Base-by-base conservation (phyloP, 1,140 invertebrate genomes). In the Heliconius hermathena region DNA sequence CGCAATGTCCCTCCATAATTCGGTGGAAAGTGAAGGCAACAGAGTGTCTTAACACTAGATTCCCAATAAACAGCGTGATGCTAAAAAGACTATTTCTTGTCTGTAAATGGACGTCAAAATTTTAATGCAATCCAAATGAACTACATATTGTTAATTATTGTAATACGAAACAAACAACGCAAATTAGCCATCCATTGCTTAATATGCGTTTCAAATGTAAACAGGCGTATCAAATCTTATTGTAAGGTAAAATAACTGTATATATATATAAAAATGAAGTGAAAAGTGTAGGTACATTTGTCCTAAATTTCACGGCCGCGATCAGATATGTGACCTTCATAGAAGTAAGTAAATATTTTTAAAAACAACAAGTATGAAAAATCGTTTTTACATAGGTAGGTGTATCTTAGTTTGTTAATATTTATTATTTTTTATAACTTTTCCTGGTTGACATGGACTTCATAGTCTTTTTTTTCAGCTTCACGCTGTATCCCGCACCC, bases 251-350 rank as follows among this genome's bases (percentile, higher is more conserved):
- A 46, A 74, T 86, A 88, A 85, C 85, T 82, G 20, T 49, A 73
- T 22, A 41, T 41, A 41, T n/a, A 73, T 41, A 38, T 66, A 41
- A 46, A 66, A 75, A 41, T 66, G 4, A 66, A 20, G 33, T 41
- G 84, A 86, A 86, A 85, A 66, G 11, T 82, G 86, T 87, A 86
- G 85, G 60, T 66, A 66, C 81, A 84, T 85, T 85, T 52, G 88
- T 79, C 81, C 88, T 77, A 84, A 87, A 86, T 90, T 88, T 89
- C 86, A 88, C 86, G 87, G 85, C 80, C 79, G 78, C 60, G 78
- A 83, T 88, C 82, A 74, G 79, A 49, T 82, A 71, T 57, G 11
- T 70, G 84, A 85, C 84, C 82, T 81, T 85, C 75, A 78, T 75
- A 20, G 0, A 57, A 8, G 3, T 29, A 66, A 16, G 57, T 60